Evolutionary conservation across 2,888 invertebrate species (phyloP).

Genomic region (Ephialtes manifestator): DNA sequence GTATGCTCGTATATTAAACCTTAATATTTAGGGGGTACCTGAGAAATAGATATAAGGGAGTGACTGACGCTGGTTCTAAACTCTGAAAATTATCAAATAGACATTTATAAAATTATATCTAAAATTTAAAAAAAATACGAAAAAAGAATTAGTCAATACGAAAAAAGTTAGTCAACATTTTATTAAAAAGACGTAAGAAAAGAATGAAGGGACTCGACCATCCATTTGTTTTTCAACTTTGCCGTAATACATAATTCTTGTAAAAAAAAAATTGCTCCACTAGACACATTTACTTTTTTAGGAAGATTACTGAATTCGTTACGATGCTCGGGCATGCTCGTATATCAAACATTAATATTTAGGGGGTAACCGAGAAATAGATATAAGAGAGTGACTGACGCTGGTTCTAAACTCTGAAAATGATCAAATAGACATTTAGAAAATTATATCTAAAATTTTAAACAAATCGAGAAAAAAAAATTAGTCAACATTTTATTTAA

Average conservation of each 20-base stretch:
- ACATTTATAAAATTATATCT: too few relatives aligned
- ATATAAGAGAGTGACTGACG: not conserved
- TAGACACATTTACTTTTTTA: not conserved
- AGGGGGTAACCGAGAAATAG: not conserved
- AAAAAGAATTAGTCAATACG: too few relatives aligned
- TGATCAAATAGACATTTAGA: too few relatives aligned
- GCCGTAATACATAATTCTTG: constrained; percentile 48
- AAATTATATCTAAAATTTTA: too few relatives aligned
- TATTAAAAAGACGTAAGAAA: not conserved
- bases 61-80: not conserved
- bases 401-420: not conserved
- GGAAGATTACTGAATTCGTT: constrained; percentile 39
- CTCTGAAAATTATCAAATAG: too few relatives aligned
- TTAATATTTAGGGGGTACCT: constrained; percentile 1
- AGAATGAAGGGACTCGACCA: not conserved
- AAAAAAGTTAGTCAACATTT: constrained; percentile 1
- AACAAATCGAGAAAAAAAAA: too few relatives aligned
- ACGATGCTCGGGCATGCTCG: not conserved
- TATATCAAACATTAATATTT: constrained; percentile 10
- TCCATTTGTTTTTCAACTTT: not conserved
- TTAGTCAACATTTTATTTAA: too few relatives aligned
- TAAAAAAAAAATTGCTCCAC: constrained; percentile 4
- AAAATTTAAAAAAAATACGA: too few relatives aligned
- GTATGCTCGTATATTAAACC: not conserved
- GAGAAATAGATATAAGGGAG: not conserved